phyloP scores from a whole-genome alignment of 2,797 vertebrate species.

The Intellagama lesueurii region DNA sequence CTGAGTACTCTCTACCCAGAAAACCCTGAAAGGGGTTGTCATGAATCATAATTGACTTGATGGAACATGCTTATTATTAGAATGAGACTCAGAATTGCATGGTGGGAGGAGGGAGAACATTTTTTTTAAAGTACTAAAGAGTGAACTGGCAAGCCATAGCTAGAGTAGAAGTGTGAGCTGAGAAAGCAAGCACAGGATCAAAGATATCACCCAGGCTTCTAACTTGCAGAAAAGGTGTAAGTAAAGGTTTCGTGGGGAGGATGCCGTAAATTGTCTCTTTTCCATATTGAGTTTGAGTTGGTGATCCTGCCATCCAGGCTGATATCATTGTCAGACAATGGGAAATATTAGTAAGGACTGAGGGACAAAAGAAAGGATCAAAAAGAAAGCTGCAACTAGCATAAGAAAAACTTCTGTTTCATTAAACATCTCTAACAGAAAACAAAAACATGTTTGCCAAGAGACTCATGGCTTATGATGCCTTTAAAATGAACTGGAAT shows the following conservation, averaged over 20 bases:
- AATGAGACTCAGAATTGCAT: background rate
- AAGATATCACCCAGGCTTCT: background rate
- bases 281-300: background rate
- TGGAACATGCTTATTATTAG: background rate
- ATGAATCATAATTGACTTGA: no score
- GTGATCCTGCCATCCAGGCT: background rate
- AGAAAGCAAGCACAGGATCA: background rate
- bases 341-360: background rate
- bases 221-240: background rate
- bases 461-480: background rate
- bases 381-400: background rate
- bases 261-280: background rate
- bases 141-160: background rate
- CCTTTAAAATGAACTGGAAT: background rate
- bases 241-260: background rate
- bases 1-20: no score
- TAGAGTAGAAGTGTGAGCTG: background rate
- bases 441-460: slow-evolving; percentile 15
- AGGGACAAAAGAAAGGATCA: background rate
- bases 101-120: no score
- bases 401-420: background rate
- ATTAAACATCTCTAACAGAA: background rate
- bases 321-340: background rate
- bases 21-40: no score
- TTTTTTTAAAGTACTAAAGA: background rate